Conservation (phyloP, 2,888 invertebrate species). For the Protodeltote pygarga region DNA sequence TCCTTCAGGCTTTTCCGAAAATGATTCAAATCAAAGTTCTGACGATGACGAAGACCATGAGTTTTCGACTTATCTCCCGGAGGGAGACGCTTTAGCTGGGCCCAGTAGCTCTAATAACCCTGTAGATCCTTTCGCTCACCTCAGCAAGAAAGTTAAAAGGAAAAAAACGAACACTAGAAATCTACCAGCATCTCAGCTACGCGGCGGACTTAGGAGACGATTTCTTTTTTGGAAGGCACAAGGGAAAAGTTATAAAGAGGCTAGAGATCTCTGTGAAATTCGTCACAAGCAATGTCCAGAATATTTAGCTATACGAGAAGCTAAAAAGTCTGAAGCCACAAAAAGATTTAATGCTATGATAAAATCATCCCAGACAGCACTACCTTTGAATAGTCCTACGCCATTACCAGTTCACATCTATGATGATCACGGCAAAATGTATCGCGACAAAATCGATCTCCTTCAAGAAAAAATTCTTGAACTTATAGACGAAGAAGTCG, state of each 20-base stretch:
- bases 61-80: too few relatives aligned
- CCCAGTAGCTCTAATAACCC: too few relatives aligned
- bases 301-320: slow-evolving; percentile 10
- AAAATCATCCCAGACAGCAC: too few relatives aligned
- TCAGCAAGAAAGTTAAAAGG: slow-evolving; percentile 4
- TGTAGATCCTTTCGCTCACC: too few relatives aligned
- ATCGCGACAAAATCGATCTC: slow-evolving; percentile 7
- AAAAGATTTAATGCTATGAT: too few relatives aligned
- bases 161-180: neutral
- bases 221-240: slow-evolving; percentile 23
- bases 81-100: too few relatives aligned
- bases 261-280: slow-evolving; percentile 13
- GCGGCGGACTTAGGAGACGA: neutral
- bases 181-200: neutral
- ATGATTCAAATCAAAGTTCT: too few relatives aligned
- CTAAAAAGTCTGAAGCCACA: neutral
- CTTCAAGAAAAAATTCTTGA: slow-evolving; percentile 22
- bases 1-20: too few relatives aligned
- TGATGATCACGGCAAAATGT: slow-evolving; percentile 6
- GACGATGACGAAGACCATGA: too few relatives aligned
- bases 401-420: slow-evolving; percentile 3
- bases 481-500: slow-evolving; percentile 15
- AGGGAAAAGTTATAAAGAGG: slow-evolving; percentile 23
- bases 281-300: slow-evolving; percentile 4
- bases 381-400: too few relatives aligned